These are phyloP conservation scores for Petrocephalus sullivani DNA, from an alignment of 2,797 vertebrate genomes.

Conservation along the genomic window DNA sequence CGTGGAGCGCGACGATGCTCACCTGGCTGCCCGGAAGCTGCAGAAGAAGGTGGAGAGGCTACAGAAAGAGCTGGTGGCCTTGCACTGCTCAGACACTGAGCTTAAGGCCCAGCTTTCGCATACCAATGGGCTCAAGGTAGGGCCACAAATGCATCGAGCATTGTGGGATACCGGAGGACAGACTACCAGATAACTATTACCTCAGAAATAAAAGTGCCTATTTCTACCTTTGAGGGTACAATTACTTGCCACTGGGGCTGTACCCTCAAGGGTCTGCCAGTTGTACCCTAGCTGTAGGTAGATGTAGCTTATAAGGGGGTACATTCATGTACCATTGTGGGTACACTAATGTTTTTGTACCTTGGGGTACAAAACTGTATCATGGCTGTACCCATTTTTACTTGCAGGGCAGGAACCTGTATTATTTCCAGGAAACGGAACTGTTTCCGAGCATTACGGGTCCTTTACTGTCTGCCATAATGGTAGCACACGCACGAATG, in stretches of 20 bases:
- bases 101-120: constrained; percentile 79
- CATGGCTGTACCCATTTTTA: neutral
- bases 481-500: neutral
- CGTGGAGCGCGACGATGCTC: constrained; percentile 68
- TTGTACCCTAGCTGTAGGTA: neutral
- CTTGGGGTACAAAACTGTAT: neutral
- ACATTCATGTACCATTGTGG: neutral
- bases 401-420: neutral
- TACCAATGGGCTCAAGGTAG: constrained; percentile 79
- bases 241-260: neutral
- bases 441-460: neutral
- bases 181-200: neutral
- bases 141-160: neutral
- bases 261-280: neutral
- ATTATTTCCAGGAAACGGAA: neutral
- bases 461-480: neutral
- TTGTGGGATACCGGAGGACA: constrained; percentile 3
- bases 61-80: constrained; percentile 71
- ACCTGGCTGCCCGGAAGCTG: constrained; percentile 60
- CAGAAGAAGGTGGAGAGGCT: constrained; percentile 75
- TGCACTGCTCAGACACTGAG: constrained; percentile 62
- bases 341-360: neutral
- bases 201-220: neutral
- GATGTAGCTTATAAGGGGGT: neutral
- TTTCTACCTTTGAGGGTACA: neutral